Evolutionary conservation across 1,140 invertebrate genomes (phyloP).

Genomic region (Leptinotarsa defecta): DNA sequence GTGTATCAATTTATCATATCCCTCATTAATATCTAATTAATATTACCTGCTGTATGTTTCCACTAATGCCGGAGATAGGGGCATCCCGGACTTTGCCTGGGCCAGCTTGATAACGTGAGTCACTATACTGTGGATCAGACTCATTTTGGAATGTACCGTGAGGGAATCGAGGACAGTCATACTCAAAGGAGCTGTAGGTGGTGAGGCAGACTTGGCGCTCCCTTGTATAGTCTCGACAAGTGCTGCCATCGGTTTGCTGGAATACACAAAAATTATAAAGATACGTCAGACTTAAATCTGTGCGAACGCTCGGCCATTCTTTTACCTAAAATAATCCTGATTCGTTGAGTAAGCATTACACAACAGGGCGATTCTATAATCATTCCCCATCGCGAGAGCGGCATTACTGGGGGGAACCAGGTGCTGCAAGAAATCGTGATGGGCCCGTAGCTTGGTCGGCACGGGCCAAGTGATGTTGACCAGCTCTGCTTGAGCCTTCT

Average conservation of each 20-base stretch:
- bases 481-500: constrained; percentile 73
- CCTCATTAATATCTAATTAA: too few species aligned
- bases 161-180: constrained; percentile 91
- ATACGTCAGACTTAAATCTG: background rate
- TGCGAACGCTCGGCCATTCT: constrained; percentile 50
- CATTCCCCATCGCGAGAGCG: constrained; percentile 71
- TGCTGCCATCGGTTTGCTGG: constrained; percentile 53
- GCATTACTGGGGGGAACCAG: constrained; percentile 72
- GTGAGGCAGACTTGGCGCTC: constrained; percentile 65
- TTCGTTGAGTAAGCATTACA: constrained; percentile 95
- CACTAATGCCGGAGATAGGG: constrained; percentile 86
- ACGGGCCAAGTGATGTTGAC: constrained; percentile 64
- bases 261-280: background rate
- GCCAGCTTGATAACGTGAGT: constrained; percentile 87
- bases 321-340: constrained; percentile 72
- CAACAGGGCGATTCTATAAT: constrained; percentile 87
- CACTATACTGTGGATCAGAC: constrained; percentile 92
- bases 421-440: constrained; percentile 88
- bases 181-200: constrained; percentile 82
- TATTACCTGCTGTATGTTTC: constrained; percentile 86
- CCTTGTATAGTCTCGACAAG: constrained; percentile 88
- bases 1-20: too few species aligned
- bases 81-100: constrained; percentile 80
- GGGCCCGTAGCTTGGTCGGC: constrained; percentile 80
- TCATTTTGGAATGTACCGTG: constrained; percentile 97